Percentiles rank a stretch among this genome's conserved stretches.
Evolutionary conservation across 2,113 vertebrate species (phyloP).

Genomic region (Alexandromys fortis): DNA sequence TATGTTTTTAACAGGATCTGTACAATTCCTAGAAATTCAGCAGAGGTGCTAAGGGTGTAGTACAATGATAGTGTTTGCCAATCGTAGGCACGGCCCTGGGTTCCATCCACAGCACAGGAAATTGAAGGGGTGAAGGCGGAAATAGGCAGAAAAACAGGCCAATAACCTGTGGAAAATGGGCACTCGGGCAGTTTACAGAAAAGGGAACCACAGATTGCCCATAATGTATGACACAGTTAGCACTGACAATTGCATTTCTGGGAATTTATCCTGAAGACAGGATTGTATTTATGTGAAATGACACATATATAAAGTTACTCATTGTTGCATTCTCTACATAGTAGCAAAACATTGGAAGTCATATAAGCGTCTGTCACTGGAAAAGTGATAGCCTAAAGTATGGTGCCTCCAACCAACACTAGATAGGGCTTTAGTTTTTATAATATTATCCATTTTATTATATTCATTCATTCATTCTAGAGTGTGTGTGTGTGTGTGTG

Average conservation of each 20-base stretch:
- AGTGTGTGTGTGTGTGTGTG: not conserved
- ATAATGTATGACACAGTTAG: not conserved
- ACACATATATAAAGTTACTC: not conserved
- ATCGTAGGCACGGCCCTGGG: not conserved
- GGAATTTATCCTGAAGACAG: not conserved
- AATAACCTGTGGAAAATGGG: not conserved
- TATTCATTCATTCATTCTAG: too few species aligned
- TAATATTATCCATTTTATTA: not conserved
- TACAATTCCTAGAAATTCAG: not conserved
- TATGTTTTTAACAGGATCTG: not conserved
- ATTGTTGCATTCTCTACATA: not conserved
- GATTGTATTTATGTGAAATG: conserved; percentile 12
- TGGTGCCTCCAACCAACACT: not conserved
- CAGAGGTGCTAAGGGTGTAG: not conserved
- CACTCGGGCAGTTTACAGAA: not conserved
- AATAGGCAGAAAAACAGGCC: not conserved
- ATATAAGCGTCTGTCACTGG: not conserved
- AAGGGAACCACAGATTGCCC: not conserved
- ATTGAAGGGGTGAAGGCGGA: not conserved
- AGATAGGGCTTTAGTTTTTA: not conserved
- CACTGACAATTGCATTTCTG: not conserved
- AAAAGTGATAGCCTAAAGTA: not conserved
- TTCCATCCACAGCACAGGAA: not conserved
- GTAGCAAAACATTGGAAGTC: not conserved
- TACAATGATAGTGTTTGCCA: not conserved